Percentiles rank a stretch among this genome's conserved stretches.
These are phyloP conservation scores for Taenioides sp. DNA, from an alignment of 2,797 vertebrate genomes.

Conservation along the genomic window DNA sequence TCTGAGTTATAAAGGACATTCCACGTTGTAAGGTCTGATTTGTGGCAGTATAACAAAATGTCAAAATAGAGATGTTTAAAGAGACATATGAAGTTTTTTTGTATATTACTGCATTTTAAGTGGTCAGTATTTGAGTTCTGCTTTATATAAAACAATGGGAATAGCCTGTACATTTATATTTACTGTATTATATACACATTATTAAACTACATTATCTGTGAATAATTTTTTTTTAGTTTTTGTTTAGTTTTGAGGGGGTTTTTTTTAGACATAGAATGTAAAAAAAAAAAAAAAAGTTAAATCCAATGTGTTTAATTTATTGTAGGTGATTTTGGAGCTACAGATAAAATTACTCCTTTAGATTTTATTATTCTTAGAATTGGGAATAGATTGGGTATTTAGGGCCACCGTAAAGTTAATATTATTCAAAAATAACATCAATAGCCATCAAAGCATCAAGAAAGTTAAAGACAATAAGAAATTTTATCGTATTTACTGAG, in stretches of 20 bases:
- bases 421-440: background rate
- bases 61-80: background rate
- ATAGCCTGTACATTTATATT: background rate
- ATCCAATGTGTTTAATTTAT: no score
- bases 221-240: no score
- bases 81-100: no score
- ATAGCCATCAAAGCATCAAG: background rate
- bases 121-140: background rate
- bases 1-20: constrained; percentile 40
- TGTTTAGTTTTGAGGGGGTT: no score
- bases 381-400: no score
- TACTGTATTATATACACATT: background rate
- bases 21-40: constrained; percentile 48
- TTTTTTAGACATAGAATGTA: no score
- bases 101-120: background rate
- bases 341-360: no score
- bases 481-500: constrained; percentile 44
- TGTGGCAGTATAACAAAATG: background rate
- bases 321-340: no score
- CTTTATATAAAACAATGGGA: background rate
- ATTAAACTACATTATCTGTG: no score
- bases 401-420: no score
- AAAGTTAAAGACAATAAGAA: background rate
- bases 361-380: no score
- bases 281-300: no score